These are phyloP conservation scores for Heterodera carotae DNA, from an alignment of 1,140 invertebrate genomes.

Conservation along the genomic window DNA sequence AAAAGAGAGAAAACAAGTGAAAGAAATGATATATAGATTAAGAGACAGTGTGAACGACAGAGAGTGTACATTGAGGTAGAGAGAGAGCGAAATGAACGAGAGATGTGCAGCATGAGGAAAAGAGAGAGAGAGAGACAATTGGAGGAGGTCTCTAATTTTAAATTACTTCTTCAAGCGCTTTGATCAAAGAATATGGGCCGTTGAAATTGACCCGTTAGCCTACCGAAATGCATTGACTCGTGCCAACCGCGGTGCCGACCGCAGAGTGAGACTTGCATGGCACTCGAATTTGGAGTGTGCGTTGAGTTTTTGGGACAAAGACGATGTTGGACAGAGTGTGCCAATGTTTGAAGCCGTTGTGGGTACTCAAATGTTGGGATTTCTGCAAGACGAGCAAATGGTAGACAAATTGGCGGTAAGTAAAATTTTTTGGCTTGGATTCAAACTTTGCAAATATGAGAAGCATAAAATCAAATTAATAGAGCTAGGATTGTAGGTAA, in stretches of 20 bases:
- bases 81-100: too few species aligned
- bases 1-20: too few species aligned
- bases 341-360: conserved; percentile 53
- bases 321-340: conserved; percentile 17
- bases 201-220: conserved; percentile 55
- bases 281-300: conserved; percentile 35
- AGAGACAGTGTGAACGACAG: too few species aligned
- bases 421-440: not conserved
- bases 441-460: not conserved
- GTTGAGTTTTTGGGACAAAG: conserved; percentile 50
- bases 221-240: conserved; percentile 57
- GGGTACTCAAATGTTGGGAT: conserved; percentile 52
- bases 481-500: too few species aligned
- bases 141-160: not conserved
- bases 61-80: too few species aligned
- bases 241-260: conserved; percentile 52
- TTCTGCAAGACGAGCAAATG: not conserved
- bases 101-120: too few species aligned
- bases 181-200: conserved; percentile 55
- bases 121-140: too few species aligned
- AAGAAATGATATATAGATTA: not conserved
- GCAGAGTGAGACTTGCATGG: conserved; percentile 43
- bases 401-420: not conserved
- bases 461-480: too few species aligned
- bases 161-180: conserved; percentile 41